Evolutionary conservation across 2,797 vertebrate genomes (phyloP).

Genomic region (Novumbra hubbsi): DNA sequence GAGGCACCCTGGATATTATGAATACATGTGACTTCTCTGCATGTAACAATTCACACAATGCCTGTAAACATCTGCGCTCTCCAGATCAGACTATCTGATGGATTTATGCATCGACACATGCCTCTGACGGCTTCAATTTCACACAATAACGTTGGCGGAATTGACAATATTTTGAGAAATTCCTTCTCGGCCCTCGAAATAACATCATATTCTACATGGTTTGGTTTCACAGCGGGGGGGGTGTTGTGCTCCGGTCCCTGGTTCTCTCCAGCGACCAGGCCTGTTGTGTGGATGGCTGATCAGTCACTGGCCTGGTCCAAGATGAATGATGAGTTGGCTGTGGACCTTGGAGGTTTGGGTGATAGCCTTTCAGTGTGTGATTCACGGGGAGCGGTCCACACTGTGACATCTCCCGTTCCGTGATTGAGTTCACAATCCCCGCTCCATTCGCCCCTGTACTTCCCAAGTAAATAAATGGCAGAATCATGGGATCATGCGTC

Average conservation of each 20-base stretch:
- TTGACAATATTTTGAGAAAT: constrained; percentile 64
- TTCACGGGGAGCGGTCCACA: constrained; percentile 71
- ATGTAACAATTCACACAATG: background rate
- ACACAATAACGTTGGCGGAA: constrained; percentile 47
- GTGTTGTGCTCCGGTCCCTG: constrained; percentile 53
- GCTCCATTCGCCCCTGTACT: constrained; percentile 60
- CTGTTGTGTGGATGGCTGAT: constrained; percentile 66
- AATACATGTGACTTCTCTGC: background rate
- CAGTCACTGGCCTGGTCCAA: constrained; percentile 58
- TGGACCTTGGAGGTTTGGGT: constrained; percentile 79
- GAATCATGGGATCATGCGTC: constrained; percentile 53
- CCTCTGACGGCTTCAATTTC: constrained; percentile 54
- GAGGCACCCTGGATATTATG: background rate
- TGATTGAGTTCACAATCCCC: constrained; percentile 78
- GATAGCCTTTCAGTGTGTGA: constrained; percentile 78
- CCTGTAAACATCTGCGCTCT: background rate
- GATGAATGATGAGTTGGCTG: constrained; percentile 76
- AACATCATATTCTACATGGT: constrained; percentile 22
- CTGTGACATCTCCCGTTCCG: constrained; percentile 68
- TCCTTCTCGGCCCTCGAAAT: constrained; percentile 69
- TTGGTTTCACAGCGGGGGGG: constrained; percentile 44
- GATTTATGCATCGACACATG: constrained; percentile 52
- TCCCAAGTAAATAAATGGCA: constrained; percentile 67
- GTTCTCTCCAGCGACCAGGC: constrained; percentile 66
- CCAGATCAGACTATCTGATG: background rate